Conservation (phyloP, 2,888 invertebrate genomes). For the Xestia xanthographa region DNA sequence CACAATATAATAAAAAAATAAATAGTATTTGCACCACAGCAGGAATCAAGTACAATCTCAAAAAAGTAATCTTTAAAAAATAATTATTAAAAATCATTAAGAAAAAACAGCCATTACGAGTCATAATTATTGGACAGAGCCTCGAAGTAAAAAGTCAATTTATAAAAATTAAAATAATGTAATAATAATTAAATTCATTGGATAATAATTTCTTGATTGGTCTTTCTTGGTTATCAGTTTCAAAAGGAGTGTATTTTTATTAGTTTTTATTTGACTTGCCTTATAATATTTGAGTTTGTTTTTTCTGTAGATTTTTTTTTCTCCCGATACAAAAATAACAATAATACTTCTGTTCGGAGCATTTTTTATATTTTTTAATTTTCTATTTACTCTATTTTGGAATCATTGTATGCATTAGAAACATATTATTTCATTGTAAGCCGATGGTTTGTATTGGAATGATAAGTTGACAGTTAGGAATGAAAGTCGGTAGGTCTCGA, state of each 20-base stretch:
- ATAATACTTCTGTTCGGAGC: neutral
- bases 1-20: conserved; percentile 35
- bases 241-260: neutral
- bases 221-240: neutral
- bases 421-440: neutral
- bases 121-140: conserved; percentile 14
- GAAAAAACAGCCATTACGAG: conserved; percentile 32
- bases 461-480: conserved; percentile 47
- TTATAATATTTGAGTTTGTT: no score
- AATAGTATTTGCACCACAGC: conserved; percentile 50
- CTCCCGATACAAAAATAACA: neutral
- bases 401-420: neutral
- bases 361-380: neutral
- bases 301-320: neutral
- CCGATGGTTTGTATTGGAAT: conserved; percentile 61
- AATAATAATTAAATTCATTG: neutral
- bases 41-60: conserved; percentile 47
- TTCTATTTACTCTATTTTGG: neutral
- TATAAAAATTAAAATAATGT: neutral
- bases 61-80: conserved; percentile 20
- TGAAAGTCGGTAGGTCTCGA: conserved; percentile 9
- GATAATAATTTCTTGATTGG: neutral
- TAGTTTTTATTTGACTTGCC: no score
- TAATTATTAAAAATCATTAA: conserved; percentile 1
- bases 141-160: conserved; percentile 15